Evolutionary conservation across 2,113 vertebrate genomes (phyloP).

Genomic region (Pygoscelis antarcticus): DNA sequence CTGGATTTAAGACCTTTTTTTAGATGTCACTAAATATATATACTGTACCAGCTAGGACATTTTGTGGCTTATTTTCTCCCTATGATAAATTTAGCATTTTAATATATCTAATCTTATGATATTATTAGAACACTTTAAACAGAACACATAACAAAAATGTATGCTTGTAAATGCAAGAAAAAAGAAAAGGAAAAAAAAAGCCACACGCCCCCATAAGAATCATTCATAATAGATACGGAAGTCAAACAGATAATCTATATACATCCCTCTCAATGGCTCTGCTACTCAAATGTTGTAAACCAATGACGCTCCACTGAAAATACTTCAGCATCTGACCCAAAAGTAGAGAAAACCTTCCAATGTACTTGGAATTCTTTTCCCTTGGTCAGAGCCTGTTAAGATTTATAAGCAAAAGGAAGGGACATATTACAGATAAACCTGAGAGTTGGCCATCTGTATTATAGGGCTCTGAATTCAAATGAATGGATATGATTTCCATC

Average conservation of each 20-base stretch:
- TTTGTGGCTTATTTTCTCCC: background rate
- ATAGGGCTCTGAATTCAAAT: background rate
- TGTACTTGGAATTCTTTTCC: background rate
- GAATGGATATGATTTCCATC: background rate
- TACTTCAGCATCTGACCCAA: background rate
- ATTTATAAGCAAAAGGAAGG: background rate
- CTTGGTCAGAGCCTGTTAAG: background rate
- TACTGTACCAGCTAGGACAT: background rate
- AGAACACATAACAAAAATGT: background rate
- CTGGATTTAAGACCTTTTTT: background rate
- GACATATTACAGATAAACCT: background rate
- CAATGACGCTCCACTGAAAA: background rate
- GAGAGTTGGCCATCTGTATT: background rate
- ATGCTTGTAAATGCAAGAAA: background rate
- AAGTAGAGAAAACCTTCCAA: background rate
- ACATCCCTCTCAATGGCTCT: background rate
- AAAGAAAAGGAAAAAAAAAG: background rate
- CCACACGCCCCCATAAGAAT: accelerated
- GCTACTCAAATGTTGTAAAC: background rate
- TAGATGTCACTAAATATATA: background rate
- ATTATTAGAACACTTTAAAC: background rate
- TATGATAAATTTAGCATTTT: background rate
- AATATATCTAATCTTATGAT: background rate
- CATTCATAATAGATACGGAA: background rate
- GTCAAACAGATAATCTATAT: background rate